Percentiles rank a stretch among this genome's conserved stretches.
Evolutionary conservation across 2,113 vertebrate genomes (phyloP).

Genomic region (Orthonyx spaldingii): DNA sequence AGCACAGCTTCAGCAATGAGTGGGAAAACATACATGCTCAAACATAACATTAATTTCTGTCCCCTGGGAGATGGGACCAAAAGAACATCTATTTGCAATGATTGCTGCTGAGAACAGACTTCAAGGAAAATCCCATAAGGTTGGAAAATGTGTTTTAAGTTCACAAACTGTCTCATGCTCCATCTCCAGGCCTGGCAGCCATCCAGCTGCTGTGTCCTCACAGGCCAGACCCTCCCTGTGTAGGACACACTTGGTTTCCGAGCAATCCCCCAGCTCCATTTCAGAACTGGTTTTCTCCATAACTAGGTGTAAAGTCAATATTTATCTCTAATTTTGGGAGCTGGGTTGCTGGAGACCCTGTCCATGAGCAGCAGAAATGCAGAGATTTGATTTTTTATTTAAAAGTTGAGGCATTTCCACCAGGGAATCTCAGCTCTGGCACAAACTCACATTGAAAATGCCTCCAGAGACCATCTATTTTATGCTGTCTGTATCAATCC

Average conservation of each 20-base stretch:
- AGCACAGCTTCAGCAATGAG: background rate
- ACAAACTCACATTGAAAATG: background rate
- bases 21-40: slow-evolving; percentile 54
- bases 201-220: background rate
- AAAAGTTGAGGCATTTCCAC: background rate
- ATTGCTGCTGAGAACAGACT: slow-evolving; percentile 38
- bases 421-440: background rate
- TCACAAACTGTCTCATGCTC: slow-evolving; percentile 36
- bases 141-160: slow-evolving; percentile 32
- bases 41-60: slow-evolving; percentile 23
- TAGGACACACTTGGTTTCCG: background rate
- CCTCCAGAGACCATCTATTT: background rate
- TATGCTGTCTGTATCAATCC: background rate
- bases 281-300: background rate
- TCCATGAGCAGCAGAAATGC: background rate
- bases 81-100: slow-evolving; percentile 56
- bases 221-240: background rate
- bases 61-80: slow-evolving; percentile 54
- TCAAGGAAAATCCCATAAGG: slow-evolving; percentile 35
- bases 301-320: background rate
- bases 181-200: background rate
- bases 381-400: background rate
- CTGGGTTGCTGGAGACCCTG: background rate
- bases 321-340: background rate
- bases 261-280: background rate